A percentile compares a stretch with the other conserved stretches of the same genome.
phyloP scores from a whole-genome alignment of 2,888 invertebrate species.

The Microctonus brassicae region DNA sequence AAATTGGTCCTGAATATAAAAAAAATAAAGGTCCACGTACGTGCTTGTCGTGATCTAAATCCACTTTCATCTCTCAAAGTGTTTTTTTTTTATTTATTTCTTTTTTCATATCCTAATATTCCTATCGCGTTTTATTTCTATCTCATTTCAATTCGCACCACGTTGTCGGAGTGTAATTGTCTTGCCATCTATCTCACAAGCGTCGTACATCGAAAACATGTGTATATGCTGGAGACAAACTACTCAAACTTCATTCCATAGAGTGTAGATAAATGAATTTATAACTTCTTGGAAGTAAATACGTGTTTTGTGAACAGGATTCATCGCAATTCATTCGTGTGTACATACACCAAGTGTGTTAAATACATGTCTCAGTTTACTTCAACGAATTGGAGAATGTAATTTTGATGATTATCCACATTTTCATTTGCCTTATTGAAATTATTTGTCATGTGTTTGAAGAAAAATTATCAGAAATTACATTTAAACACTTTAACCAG shows the following conservation, averaged over 20 bases:
- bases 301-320: conserved; percentile 15
- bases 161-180: conserved; percentile 27
- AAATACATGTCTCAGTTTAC: neutral
- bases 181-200: neutral
- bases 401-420: no score
- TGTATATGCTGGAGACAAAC: neutral
- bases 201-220: neutral
- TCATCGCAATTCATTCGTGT: neutral
- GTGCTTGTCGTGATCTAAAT: neutral
- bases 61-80: conserved; percentile 3
- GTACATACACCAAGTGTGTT: neutral
- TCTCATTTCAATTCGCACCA: conserved; percentile 21
- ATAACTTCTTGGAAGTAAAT: conserved; percentile 4
- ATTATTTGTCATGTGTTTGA: neutral
- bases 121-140: neutral
- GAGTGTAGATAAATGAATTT: neutral
- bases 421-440: no score
- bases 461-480: neutral
- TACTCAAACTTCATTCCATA: neutral
- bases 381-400: neutral
- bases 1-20: conserved; percentile 16
- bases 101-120: conserved; percentile 7
- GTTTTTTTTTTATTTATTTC: neutral
- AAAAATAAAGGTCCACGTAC: neutral
- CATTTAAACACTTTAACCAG: neutral